Percentiles rank a stretch among this genome's conserved stretches.
Conservation (phyloP, 2,888 invertebrate species). For the Andrena fulva region DNA sequence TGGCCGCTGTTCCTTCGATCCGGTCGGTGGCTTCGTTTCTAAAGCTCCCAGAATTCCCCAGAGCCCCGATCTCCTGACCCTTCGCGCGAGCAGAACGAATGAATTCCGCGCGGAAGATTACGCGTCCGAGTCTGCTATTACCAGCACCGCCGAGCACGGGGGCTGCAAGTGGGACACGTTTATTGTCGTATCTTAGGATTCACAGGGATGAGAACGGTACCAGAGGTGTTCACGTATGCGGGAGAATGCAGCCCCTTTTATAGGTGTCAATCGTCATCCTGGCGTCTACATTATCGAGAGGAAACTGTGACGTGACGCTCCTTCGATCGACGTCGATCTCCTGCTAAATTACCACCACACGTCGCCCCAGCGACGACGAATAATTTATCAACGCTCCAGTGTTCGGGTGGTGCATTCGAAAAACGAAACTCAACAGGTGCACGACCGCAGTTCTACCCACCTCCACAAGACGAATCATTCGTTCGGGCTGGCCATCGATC, state of each 20-base stretch:
- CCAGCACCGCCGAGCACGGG: too few relatives aligned
- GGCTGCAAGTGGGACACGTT: too few relatives aligned
- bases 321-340: constrained; percentile 23
- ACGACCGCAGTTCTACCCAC: background rate
- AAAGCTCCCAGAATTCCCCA: background rate
- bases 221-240: too few relatives aligned
- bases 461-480: constrained; percentile 8
- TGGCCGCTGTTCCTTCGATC: background rate
- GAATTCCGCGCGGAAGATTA: too few relatives aligned
- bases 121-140: too few relatives aligned
- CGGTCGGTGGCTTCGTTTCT: background rate
- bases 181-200: too few relatives aligned
- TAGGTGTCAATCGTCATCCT: constrained; percentile 1
- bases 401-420: background rate
- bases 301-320: background rate
- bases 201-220: too few relatives aligned
- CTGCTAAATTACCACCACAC: constrained; percentile 30
- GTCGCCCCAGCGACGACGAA: constrained; percentile 2
- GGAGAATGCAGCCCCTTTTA: background rate
- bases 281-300: constrained; percentile 7
- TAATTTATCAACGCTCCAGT: constrained; percentile 35
- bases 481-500: background rate
- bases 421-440: constrained; percentile 53
- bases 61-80: constrained; percentile 1
- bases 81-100: background rate